Evolutionary conservation across 2,113 vertebrate genomes (phyloP).

Genomic region (Xenotilapia leptura): DNA sequence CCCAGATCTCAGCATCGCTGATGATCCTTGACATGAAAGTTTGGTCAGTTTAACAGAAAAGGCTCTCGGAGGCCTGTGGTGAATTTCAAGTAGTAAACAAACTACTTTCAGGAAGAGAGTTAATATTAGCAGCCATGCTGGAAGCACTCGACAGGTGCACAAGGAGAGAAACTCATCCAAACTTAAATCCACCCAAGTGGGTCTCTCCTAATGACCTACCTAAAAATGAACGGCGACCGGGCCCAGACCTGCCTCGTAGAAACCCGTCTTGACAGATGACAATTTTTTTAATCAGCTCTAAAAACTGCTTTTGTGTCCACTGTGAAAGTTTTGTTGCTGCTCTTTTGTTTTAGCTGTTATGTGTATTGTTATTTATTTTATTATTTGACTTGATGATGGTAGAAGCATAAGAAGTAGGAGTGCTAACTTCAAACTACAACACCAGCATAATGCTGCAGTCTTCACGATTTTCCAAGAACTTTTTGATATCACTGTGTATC

Average conservation of each 20-base stretch:
- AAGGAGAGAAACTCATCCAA: fast-evolving
- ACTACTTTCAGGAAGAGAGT: neutral
- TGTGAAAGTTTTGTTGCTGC: neutral
- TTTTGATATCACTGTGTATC: neutral
- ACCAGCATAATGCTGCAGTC: fast-evolving
- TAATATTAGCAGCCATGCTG: neutral
- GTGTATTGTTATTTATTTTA: neutral
- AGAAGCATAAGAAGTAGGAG: neutral
- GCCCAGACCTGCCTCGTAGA: neutral
- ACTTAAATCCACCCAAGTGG: neutral
- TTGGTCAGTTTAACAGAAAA: neutral
- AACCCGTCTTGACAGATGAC: neutral
- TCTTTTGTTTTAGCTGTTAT: neutral
- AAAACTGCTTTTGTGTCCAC: neutral
- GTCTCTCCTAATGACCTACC: fast-evolving
- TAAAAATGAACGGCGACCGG: neutral
- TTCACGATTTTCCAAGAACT: neutral
- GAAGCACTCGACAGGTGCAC: neutral
- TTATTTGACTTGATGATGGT: neutral
- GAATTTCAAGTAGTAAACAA: neutral
- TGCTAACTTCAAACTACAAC: neutral
- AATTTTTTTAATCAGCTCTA: neutral
- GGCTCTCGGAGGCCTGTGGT: neutral
- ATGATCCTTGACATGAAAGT: neutral
- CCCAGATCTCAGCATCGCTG: neutral